phyloP scores from a whole-genome alignment of 2,113 vertebrate genomes.

The Amblyornis subalaris region DNA sequence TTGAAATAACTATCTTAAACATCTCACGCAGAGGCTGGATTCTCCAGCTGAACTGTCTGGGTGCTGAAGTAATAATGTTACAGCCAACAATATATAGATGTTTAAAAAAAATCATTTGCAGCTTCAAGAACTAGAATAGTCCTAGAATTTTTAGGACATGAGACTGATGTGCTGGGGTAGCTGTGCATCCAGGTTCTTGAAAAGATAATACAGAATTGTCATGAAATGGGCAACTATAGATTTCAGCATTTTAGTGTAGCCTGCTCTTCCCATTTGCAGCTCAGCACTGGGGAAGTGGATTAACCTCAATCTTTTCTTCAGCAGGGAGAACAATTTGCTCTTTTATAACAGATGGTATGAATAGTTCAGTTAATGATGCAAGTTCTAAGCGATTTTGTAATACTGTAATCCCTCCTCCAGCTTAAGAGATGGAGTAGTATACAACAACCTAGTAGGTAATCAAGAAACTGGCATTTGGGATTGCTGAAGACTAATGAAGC shows the following conservation, averaged over 20 bases:
- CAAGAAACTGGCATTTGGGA: neutral
- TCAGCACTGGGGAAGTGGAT: neutral
- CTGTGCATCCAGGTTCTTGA: neutral
- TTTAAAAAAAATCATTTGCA: neutral
- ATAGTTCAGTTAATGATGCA: constrained; percentile 5
- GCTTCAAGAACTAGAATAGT: neutral
- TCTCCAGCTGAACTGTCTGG: neutral
- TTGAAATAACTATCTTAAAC: constrained; percentile 1
- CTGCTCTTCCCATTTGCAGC: neutral
- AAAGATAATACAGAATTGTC: neutral
- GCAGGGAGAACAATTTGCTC: neutral
- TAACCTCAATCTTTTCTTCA: constrained; percentile 1
- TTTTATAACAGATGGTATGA: neutral
- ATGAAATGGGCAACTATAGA: neutral
- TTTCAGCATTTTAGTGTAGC: neutral
- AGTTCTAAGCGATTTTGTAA: neutral
- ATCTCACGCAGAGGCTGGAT: neutral
- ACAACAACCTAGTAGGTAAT: neutral
- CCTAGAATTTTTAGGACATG: neutral
- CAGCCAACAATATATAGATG: neutral
- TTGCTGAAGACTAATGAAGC: constrained; percentile 13
- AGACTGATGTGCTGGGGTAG: neutral
- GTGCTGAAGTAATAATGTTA: neutral
- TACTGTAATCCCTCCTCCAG: neutral
- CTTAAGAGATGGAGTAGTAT: neutral